These are phyloP conservation scores for Xiphophorus couchianus DNA, from an alignment of 2,113 vertebrate genomes.

Conservation along the genomic window DNA sequence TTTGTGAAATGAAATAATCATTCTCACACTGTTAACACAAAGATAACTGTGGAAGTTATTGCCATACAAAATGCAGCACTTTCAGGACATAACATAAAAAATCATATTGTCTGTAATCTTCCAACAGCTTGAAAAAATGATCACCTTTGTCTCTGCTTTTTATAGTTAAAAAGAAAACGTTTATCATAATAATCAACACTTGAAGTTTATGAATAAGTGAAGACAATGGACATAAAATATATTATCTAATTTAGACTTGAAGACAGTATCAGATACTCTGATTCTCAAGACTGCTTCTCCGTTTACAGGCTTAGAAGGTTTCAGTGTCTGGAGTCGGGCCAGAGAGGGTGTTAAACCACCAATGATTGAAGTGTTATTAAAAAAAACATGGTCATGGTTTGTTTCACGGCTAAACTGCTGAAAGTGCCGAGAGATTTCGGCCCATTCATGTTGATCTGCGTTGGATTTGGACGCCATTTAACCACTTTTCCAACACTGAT, in stretches of 20 bases:
- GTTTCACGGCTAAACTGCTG: constrained; percentile 44
- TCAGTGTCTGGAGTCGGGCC: background rate
- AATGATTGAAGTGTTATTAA: constrained; percentile 21
- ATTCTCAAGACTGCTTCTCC: constrained; percentile 19
- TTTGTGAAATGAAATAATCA: no score
- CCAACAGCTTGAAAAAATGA: background rate
- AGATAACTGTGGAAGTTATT: no score
- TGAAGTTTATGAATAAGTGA: background rate
- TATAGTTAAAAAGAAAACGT: constrained; percentile 11
- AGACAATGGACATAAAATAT: constrained; percentile 33
- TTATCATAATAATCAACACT: constrained; percentile 31
- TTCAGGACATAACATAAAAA: no score
- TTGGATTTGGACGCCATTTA: constrained; percentile 42
- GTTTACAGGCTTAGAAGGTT: constrained; percentile 13
- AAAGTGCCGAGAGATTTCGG: constrained; percentile 43
- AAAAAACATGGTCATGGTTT: constrained; percentile 4
- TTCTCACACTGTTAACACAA: no score
- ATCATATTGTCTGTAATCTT: no score
- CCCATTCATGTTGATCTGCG: constrained; percentile 50
- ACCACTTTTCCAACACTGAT: constrained; percentile 17
- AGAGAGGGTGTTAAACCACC: constrained; percentile 20
- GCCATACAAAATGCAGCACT: no score
- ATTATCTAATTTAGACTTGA: constrained; percentile 7
- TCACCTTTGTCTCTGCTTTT: background rate
- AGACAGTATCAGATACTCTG: constrained; percentile 1